phyloP scores from a whole-genome alignment of 2,797 vertebrate species.

The Trachurus trachurus region DNA sequence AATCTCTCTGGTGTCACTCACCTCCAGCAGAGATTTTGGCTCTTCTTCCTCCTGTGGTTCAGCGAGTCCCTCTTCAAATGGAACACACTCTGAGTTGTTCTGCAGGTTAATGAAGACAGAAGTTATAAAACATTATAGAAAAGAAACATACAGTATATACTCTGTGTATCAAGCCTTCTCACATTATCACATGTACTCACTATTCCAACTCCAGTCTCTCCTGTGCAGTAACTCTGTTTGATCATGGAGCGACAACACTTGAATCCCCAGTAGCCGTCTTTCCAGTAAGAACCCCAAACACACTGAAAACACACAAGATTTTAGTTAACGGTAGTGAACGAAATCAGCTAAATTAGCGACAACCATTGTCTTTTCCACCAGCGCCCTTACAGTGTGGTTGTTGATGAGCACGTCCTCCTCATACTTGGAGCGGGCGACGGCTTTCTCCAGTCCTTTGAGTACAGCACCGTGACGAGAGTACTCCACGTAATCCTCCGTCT shows the following conservation, averaged over 20 bases:
- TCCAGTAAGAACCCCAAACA: slow-evolving; percentile 98
- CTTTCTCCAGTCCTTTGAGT: slow-evolving; percentile 97
- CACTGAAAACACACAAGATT: slow-evolving; percentile 82
- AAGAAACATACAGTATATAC: neutral
- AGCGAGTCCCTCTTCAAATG: slow-evolving; percentile 83
- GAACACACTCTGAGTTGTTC: slow-evolving; percentile 77
- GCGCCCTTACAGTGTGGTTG: slow-evolving; percentile 92
- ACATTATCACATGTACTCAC: slow-evolving; percentile 82
- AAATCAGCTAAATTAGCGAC: neutral
- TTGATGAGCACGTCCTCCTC: slow-evolving; percentile 96
- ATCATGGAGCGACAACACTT: slow-evolving; percentile 98
- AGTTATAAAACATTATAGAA: neutral
- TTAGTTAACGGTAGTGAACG: neutral
- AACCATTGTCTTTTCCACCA: neutral
- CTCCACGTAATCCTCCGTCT: slow-evolving; percentile 98
- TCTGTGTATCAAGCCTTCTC: neutral
- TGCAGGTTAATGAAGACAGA: slow-evolving; percentile 48
- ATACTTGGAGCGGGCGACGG: slow-evolving; percentile 95
- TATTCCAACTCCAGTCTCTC: slow-evolving; percentile 91
- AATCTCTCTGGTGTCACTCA: slow-evolving; percentile 55
- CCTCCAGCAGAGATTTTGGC: slow-evolving; percentile 94
- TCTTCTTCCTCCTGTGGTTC: slow-evolving; percentile 82
- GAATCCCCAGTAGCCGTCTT: slow-evolving; percentile 96
- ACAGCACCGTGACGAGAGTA: slow-evolving; percentile 98
- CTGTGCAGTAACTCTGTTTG: slow-evolving; percentile 97